Percentiles rank a stretch among this genome's conserved stretches.
Evolutionary conservation across 2,888 invertebrate genomes (phyloP).

Genomic region (Drosophila anomelani): DNA sequence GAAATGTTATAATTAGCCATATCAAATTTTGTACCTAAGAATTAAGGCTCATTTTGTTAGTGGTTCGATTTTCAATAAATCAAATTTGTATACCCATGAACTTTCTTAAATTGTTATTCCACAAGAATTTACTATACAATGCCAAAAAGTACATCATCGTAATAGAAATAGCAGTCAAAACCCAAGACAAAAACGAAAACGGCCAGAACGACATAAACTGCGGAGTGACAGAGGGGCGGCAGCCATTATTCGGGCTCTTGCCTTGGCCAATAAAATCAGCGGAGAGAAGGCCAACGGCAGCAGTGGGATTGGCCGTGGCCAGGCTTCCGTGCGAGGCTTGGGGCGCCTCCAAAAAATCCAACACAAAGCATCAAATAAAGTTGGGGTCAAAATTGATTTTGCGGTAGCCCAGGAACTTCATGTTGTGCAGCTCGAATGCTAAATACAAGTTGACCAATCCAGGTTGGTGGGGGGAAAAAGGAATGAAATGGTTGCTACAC

Average conservation of each 20-base stretch:
- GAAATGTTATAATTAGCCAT: not conserved
- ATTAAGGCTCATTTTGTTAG: not conserved
- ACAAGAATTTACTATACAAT: not conserved
- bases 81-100: too few species aligned
- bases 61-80: too few species aligned
- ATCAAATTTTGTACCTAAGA: not conserved
- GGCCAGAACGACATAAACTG: slow-evolving; percentile 18
- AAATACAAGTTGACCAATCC: slow-evolving; percentile 52
- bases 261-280: slow-evolving; percentile 67
- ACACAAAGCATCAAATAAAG: slow-evolving; percentile 51
- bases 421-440: slow-evolving; percentile 62
- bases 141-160: not conserved
- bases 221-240: slow-evolving; percentile 9
- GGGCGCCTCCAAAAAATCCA: slow-evolving; percentile 34
- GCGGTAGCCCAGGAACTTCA: slow-evolving; percentile 72
- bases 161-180: slow-evolving; percentile 3
- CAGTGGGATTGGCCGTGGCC: slow-evolving; percentile 46
- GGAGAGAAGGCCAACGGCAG: slow-evolving; percentile 64
- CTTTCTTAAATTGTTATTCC: not conserved
- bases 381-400: slow-evolving; percentile 75
- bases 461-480: not conserved
- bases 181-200: slow-evolving; percentile 1
- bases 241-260: slow-evolving; percentile 61
- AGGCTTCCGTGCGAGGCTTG: slow-evolving; percentile 15
- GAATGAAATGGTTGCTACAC: slow-evolving; percentile 4